Base-by-base conservation (phyloP, 2,797 vertebrate genomes). In the Labeo calbasu region DNA sequence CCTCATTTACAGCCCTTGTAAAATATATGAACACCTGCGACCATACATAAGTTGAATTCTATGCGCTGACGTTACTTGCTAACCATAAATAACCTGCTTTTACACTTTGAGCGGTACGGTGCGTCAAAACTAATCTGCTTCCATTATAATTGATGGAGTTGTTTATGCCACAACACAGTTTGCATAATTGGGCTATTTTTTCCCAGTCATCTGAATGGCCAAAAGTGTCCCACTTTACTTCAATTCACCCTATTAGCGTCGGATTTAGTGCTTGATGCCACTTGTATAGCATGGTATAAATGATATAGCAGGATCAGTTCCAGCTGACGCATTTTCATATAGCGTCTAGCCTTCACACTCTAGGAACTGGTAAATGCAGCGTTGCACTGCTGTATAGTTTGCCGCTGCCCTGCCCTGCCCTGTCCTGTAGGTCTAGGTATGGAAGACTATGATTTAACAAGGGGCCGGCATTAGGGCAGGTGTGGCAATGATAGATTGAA, bases 401-500 rank as follows among this genome's bases (percentile, higher is more conserved):
- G 48, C 13, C 1, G 7, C 61, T 28, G 1, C 59, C 25, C 19
- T 70, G 65, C 65, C 73, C 23, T 77, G 79, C 72, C 46, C 76
- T 84, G 83, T 43, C 59, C 84, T 72, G 85, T 79, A 48, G 85
- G 83, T 86, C 84, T 23, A 77, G 70, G 77, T 75, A 77, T 65
- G 71, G 72, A 70, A 80, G 48, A 76, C 63, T 78, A 25, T 72
- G 82, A 66, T 86, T 79, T 83, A 81, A 88, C 81, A 80, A 83
- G 48, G 69, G 63, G 88, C 87, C 91, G 91, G 92, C 91, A 92
- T 93, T 92, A 91, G 83, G 81, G 91, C 91, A 91, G 89, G 53
- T 23, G 82, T 90, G 94, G 94, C 94, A 94, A 91, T 94, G 94
- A 95, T 91, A 88, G 92, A 95, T 95, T 93, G 92, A 94, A 91